Conservation (phyloP, 1,140 invertebrate species). For the Tachypleus tridentatus region DNA sequence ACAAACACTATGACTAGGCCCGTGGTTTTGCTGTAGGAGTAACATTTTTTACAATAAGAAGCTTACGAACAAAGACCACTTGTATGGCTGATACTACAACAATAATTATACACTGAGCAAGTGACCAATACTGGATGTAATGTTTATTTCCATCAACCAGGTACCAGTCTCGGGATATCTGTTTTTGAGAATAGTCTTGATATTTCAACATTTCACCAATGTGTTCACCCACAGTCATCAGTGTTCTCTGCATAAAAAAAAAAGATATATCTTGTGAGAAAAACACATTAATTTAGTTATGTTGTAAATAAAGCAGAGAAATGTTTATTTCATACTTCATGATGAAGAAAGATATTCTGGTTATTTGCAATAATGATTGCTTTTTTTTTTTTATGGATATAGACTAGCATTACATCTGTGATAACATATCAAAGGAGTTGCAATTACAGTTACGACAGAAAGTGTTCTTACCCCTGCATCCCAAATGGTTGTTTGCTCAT, state of each 20-base stretch:
- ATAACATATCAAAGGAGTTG: too few relatives aligned
- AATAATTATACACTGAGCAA: conserved; percentile 72
- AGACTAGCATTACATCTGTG: too few relatives aligned
- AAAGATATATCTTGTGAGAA: too few relatives aligned
- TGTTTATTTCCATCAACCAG: conserved; percentile 66
- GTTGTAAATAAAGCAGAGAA: too few relatives aligned
- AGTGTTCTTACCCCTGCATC: too few relatives aligned
- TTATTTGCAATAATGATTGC: too few relatives aligned
- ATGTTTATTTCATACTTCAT: too few relatives aligned
- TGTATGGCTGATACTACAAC: conserved; percentile 57
- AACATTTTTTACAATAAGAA: conserved; percentile 61
- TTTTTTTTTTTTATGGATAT: too few relatives aligned
- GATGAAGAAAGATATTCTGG: too few relatives aligned
- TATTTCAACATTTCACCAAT: conserved; percentile 74
- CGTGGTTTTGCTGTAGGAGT: conserved; percentile 34
- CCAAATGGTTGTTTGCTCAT: too few relatives aligned
- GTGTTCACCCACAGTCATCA: conserved; percentile 62
- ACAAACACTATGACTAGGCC: conserved; percentile 23
- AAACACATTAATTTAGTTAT: too few relatives aligned
- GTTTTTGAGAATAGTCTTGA: conserved; percentile 61
- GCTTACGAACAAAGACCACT: conserved; percentile 75
- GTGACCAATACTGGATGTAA: conserved; percentile 75
- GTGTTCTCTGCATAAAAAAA: conserved; percentile 42
- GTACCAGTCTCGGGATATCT: conserved; percentile 67
- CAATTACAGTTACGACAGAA: too few relatives aligned